Evolutionary conservation across 2,797 vertebrate species (phyloP).

Genomic region (Acestrorhynchus altus): DNA sequence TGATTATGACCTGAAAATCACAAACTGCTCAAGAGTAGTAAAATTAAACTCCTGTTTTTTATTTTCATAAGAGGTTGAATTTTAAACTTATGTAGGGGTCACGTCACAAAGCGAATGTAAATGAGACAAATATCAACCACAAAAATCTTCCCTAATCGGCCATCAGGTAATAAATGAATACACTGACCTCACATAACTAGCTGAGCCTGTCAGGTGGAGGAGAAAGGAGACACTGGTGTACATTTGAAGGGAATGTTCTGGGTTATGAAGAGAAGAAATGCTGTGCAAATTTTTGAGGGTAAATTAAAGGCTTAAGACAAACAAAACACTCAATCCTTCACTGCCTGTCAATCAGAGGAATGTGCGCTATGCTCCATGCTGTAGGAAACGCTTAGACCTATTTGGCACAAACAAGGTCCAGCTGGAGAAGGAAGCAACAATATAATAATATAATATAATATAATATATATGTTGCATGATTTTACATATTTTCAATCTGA

Average conservation of each 20-base stretch:
- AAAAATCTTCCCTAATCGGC: no score
- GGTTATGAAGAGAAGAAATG: background rate
- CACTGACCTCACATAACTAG: background rate
- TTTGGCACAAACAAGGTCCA: constrained; percentile 11
- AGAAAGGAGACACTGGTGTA: background rate
- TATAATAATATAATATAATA: background rate
- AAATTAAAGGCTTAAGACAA: background rate
- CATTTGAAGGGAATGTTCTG: background rate
- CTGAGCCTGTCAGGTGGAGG: no score
- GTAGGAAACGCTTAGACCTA: background rate
- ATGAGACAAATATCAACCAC: no score
- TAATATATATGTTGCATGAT: no score
- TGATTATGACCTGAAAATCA: no score
- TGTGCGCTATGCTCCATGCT: constrained; percentile 5
- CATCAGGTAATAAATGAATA: background rate
- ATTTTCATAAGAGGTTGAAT: no score
- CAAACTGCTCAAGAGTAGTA: no score
- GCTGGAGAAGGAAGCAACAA: background rate
- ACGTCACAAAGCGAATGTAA: no score
- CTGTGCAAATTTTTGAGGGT: background rate
- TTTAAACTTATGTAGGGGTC: no score
- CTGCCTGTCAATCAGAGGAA: constrained; percentile 8
- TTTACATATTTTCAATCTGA: no score
- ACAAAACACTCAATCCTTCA: constrained; percentile 7
- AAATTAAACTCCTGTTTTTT: no score